A percentile compares a stretch with the other conserved stretches of the same genome.
Evolutionary conservation across 2,797 vertebrate species (phyloP).

Genomic region (Vespertilio murinus): DNA sequence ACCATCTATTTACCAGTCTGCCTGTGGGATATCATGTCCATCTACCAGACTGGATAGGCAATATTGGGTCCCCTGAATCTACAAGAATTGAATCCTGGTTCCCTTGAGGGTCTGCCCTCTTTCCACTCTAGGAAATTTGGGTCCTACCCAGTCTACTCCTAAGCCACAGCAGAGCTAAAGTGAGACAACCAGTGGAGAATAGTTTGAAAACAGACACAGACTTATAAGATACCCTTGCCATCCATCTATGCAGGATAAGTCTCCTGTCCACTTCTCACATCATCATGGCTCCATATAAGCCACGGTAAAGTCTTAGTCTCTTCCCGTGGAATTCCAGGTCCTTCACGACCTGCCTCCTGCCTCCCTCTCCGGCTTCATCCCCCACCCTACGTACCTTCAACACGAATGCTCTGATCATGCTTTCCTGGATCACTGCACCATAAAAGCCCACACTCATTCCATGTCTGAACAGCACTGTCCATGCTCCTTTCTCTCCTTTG

Average conservation of each 20-base stretch:
- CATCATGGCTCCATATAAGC: not conserved
- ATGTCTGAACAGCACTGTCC: not conserved
- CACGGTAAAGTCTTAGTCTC: not conserved
- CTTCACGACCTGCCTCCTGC: not conserved
- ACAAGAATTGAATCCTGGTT: not conserved
- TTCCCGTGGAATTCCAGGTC: not conserved
- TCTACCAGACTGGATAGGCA: not conserved
- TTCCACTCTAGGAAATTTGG: not conserved
- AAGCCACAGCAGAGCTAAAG: not conserved
- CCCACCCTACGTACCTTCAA: not conserved
- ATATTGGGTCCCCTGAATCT: not conserved
- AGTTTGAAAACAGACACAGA: not conserved
- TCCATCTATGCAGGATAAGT: not conserved
- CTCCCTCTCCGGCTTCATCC: not conserved
- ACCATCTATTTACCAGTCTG: not conserved
- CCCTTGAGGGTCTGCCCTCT: not conserved
- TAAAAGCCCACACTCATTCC: not conserved
- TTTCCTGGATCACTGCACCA: not conserved
- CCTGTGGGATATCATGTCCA: not conserved
- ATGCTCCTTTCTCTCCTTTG: not conserved
- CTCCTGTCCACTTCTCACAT: not conserved
- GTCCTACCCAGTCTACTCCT: not conserved
- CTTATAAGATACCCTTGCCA: not conserved
- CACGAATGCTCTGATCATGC: not conserved
- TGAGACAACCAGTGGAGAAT: not conserved